Evolutionary conservation across 2,888 invertebrate species (phyloP), one percentile per base, ranked within the genome.

Genomic region (Microctonus aethiopoides): DNA sequence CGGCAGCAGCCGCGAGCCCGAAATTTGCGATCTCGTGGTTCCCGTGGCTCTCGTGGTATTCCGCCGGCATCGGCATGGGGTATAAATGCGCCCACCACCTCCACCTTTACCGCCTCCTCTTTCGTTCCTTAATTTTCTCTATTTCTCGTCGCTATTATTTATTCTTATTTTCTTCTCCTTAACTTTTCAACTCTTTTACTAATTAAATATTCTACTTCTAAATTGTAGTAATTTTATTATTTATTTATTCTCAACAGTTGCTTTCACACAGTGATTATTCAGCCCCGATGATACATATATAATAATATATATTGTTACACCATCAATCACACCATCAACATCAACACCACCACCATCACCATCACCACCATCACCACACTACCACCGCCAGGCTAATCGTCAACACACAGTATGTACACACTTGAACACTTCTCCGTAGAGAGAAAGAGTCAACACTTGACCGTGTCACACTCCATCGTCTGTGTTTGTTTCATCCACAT

Each of bases 21-120:
- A 83, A 85, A 84, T 83, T 86, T 79, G 83, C 82, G 82, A 84
- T 85, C 84, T 85, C 85, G 85, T 84, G 84, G 83, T 84, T 84
- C 78, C 81, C 79, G 84, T 84, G 84, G 81, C 78, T 83, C 78
- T 85, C 85, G 83, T 83, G 84, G 80, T 85, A 86, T 83, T 86
- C 86, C 81, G 83, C 84, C 84, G 86, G 86, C 86, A 86, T 86
- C 83, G 84, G 86, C 85, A 84, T 84, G 77, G 80, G 56, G 61
- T 66, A 61, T 70, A 32, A 32, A 20, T 34, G 32, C 80, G 76
- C 74, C 77, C 78, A 74, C 51, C 75, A 74, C 74, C 77, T 76
- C 72, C 77, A 71, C 60, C 60, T 65, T 63, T 34, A 72, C 75
- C 59, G 59, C 61, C 67, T 67, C 64, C 62, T 63, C 46, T 52